phyloP scores from a whole-genome alignment of 2,888 invertebrate species.

The Dryocosmus kuriphilus region DNA sequence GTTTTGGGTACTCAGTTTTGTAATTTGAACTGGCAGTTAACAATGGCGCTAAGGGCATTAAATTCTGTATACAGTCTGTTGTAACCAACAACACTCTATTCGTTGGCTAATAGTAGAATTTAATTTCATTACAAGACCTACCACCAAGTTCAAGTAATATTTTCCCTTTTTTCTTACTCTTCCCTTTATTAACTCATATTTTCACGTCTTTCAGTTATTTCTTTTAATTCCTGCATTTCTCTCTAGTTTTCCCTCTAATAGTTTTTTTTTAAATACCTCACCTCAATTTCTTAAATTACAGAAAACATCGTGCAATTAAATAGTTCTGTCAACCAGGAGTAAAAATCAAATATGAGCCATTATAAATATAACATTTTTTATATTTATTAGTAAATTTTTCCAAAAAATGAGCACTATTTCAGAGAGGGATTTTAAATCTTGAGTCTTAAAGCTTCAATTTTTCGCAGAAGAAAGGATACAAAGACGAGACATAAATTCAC shows the following conservation, averaged over 20 bases:
- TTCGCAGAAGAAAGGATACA: conserved; percentile 7
- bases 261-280: neutral
- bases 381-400: neutral
- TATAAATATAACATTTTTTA: too few relatives aligned
- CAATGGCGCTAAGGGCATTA: neutral
- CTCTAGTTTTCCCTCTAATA: neutral
- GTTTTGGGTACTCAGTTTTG: neutral
- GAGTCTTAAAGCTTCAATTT: neutral
- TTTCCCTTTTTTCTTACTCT: neutral
- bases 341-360: too few relatives aligned
- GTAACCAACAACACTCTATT: too few relatives aligned
- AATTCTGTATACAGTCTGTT: neutral
- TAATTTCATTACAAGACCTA: neutral
- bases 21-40: neutral
- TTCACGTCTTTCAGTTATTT: neutral
- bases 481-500: neutral
- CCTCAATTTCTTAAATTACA: neutral
- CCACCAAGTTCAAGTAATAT: neutral
- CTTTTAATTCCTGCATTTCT: neutral
- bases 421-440: neutral
- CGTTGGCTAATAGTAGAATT: too few relatives aligned
- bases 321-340: too few relatives aligned
- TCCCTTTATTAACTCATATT: neutral
- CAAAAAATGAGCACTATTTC: neutral
- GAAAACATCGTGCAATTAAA: too few relatives aligned